Evolutionary conservation across 2,113 vertebrate genomes (phyloP), one percentile per base, ranked within the genome.

Genomic region (Rana temporaria): DNA sequence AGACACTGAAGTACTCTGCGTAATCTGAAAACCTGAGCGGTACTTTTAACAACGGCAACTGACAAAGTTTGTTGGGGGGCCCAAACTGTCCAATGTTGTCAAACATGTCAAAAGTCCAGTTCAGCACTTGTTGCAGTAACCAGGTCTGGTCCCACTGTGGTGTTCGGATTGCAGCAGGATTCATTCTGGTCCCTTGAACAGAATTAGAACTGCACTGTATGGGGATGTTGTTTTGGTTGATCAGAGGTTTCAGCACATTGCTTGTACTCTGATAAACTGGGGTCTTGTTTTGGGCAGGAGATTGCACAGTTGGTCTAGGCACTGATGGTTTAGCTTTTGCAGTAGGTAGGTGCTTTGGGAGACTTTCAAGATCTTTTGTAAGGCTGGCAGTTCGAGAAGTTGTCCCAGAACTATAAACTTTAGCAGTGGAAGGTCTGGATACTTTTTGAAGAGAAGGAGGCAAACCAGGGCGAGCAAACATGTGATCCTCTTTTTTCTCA

Each of bases 101-200:
- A 79, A 96, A 94, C 92, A 94, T 94, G 1, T 93, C 86, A 0
- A 91, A 93, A 16, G 86, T 94, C 96, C 96, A 97, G 34, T 88
- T 91, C 0, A 97, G 78, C 22, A 97, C 80, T 15, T 91, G 88
- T n/a, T 86, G 89, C 59, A 91, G 84, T 16, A 96, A 92, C 59
- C 85, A 56, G 0, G 85, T 88, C 15, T 81, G 80, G 55, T 94
- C 81, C 0, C 73, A 85, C 30, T 88, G 91, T 5, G 79, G 73
- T 0, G 68, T 32, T 32, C 67, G 22, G 57, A 22, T 17, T 9
- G 11, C 82, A 15, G 14, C 4, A 7, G 4, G 79, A 19, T 6
- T 16, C 0, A 4, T 0, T 0, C 20, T 30, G 0, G 3, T 32
- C 34, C 42, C 87, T 24, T 0, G 85, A 2, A 16, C 70, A 19